A percentile compares a stretch with the other conserved stretches of the same genome.
Conservation (phyloP, 1,140 invertebrate species). For the Drosophila insularis region DNA sequence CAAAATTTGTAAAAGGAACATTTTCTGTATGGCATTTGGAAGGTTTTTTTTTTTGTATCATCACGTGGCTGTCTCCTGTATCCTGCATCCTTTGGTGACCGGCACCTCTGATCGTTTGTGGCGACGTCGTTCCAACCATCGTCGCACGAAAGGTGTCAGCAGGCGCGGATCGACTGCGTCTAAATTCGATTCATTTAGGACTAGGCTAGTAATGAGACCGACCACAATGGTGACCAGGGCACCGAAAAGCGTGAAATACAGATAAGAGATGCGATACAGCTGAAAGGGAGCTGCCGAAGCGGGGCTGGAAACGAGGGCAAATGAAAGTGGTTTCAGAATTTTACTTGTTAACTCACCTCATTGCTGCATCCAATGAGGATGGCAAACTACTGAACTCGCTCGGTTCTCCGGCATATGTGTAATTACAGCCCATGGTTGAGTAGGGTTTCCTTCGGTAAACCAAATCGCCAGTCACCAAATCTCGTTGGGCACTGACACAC, state of each 20-base stretch:
- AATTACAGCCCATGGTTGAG: slow-evolving; percentile 89
- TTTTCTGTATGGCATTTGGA: not conserved
- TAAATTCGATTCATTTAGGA: slow-evolving; percentile 83
- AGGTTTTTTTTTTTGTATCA: not conserved
- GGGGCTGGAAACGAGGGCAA: slow-evolving; percentile 7
- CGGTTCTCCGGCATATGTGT: slow-evolving; percentile 78
- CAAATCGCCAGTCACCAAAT: slow-evolving; percentile 85
- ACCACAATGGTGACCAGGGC: slow-evolving; percentile 87
- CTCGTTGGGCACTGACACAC: slow-evolving; percentile 89
- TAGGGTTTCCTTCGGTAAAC: slow-evolving; percentile 86
- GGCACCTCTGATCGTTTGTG: slow-evolving; percentile 45
- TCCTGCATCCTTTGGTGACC: not conserved
- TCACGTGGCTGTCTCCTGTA: slow-evolving; percentile 60
- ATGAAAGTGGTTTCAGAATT: not conserved
- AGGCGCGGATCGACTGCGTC: slow-evolving; percentile 85
- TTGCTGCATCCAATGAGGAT: slow-evolving; percentile 24
- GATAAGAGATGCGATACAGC: slow-evolving; percentile 85
- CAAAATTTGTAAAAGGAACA: slow-evolving; percentile 53
- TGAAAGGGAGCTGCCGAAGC: slow-evolving; percentile 44
- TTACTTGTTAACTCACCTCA: slow-evolving; percentile 36
- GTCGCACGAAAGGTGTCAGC: slow-evolving; percentile 87
- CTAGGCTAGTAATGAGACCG: slow-evolving; percentile 84
- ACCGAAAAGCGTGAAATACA: slow-evolving; percentile 87
- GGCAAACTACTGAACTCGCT: slow-evolving; percentile 52
- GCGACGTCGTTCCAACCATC: slow-evolving; percentile 84